A percentile compares a stretch with the other conserved stretches of the same genome.
Conservation (phyloP, 2,888 invertebrate genomes). For the Geophilus truncorum region DNA sequence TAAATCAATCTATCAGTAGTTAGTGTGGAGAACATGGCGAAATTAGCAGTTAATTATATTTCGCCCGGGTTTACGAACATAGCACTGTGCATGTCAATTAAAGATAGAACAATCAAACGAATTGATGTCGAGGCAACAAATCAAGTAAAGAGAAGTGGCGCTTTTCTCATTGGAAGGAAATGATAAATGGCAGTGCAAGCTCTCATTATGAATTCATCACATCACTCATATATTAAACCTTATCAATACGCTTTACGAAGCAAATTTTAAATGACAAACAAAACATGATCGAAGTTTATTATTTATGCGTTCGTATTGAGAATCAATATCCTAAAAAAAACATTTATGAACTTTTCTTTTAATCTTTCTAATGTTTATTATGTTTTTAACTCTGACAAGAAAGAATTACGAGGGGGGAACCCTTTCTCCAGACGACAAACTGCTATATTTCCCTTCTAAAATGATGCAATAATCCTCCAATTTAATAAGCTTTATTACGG, state of each 20-base stretch:
- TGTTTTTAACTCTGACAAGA: neutral
- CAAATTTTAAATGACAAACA: neutral
- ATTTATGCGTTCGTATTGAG: too few relatives aligned
- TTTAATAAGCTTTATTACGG: constrained; percentile 27
- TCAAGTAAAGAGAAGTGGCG: neutral
- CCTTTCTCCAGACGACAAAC: constrained; percentile 2
- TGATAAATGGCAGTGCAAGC: constrained; percentile 20
- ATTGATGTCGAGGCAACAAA: constrained; percentile 21
- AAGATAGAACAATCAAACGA: constrained; percentile 17
- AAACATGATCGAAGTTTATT: neutral
- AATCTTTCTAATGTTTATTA: neutral
- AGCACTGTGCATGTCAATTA: neutral
- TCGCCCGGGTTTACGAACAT: neutral
- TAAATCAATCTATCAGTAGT: constrained; percentile 23
- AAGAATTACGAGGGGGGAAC: neutral
- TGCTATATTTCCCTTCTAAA: neutral
- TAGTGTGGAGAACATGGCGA: neutral
- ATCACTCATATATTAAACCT: neutral
- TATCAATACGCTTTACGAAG: neutral
- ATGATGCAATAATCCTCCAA: constrained; percentile 22
- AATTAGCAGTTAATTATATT: constrained; percentile 27
- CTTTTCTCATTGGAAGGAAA: neutral
- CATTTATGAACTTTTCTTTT: too few relatives aligned
- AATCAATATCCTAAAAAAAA: too few relatives aligned
- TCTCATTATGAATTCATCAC: constrained; percentile 21